These are phyloP conservation scores for Anadara kagoshimensis DNA, from an alignment of 1,140 invertebrate genomes.

Conservation along the genomic window DNA sequence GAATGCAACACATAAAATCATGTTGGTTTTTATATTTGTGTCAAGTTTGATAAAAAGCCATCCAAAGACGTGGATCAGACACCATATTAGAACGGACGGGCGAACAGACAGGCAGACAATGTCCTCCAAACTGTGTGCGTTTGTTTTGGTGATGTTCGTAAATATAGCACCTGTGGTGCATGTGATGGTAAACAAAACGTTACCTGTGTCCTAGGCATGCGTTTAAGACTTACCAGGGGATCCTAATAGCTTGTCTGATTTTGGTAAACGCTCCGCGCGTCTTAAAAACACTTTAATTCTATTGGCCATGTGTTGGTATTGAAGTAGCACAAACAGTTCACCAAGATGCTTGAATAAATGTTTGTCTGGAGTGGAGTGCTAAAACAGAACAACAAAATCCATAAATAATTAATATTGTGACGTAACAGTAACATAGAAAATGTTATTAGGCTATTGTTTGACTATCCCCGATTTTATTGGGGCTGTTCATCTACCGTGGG, in stretches of 20 bases:
- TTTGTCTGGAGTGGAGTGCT: slow-evolving; percentile 37
- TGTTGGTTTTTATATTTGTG: not conserved
- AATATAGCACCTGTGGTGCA: too few relatives aligned
- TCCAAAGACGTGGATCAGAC: not conserved
- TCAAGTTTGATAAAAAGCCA: too few relatives aligned
- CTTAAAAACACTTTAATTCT: slow-evolving; percentile 41
- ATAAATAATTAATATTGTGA: too few relatives aligned
- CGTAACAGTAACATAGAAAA: not conserved
- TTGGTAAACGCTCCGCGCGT: slow-evolving; percentile 32
- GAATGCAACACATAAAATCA: not conserved
- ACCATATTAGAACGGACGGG: not conserved
- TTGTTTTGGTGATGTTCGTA: too few relatives aligned
- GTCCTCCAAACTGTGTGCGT: too few relatives aligned
- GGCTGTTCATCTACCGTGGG: not conserved
- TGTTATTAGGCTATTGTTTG: not conserved
- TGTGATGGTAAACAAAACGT: too few relatives aligned
- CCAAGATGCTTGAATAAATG: slow-evolving; percentile 29
- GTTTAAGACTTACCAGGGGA: slow-evolving; percentile 17
- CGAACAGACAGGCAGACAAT: too few relatives aligned
- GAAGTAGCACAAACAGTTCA: slow-evolving; percentile 38
- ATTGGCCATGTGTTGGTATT: slow-evolving; percentile 37
- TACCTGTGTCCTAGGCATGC: too few relatives aligned
- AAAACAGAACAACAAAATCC: slow-evolving; percentile 19
- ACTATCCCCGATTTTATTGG: not conserved
- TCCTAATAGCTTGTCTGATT: slow-evolving; percentile 28